phyloP scores from a whole-genome alignment of 2,888 invertebrate species.

The Drosophila maculinotata region DNA sequence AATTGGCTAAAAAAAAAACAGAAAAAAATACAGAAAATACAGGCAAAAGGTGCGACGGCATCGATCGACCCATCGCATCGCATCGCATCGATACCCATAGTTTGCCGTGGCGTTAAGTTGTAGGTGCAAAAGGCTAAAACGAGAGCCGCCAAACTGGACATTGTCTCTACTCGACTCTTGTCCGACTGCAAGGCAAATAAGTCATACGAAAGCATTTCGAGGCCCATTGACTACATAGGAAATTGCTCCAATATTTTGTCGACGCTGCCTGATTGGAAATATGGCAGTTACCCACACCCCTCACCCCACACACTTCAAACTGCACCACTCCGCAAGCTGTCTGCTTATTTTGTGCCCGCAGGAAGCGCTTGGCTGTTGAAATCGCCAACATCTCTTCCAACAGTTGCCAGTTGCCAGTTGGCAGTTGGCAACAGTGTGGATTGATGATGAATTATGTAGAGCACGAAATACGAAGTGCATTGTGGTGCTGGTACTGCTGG shows the following conservation, averaged over 20 bases:
- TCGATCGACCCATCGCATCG: conserved; percentile 1
- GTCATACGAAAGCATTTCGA: conserved; percentile 64
- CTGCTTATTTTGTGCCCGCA: conserved; percentile 58
- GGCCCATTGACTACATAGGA: conserved; percentile 55
- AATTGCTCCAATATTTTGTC: conserved; percentile 76
- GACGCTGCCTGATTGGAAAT: conserved; percentile 71
- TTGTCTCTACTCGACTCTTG: conserved; percentile 26
- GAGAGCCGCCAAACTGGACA: conserved; percentile 48
- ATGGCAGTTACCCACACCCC: conserved; percentile 35
- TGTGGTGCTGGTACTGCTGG: conserved; percentile 34
- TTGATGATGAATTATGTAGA: conserved; percentile 84
- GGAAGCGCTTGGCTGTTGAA: conserved; percentile 41
- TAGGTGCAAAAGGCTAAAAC: conserved; percentile 66
- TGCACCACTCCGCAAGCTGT: conserved; percentile 8
- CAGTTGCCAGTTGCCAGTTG: conserved; percentile 30
- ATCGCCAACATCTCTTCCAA: conserved; percentile 51
- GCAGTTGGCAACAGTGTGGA: conserved; percentile 63
- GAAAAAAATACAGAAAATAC: conserved; percentile 21
- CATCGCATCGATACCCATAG: conserved; percentile 47
- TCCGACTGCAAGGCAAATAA: conserved; percentile 62
- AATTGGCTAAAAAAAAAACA: conserved; percentile 57
- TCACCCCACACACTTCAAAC: neutral
- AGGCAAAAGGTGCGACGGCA: conserved; percentile 57
- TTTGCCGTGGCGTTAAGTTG: conserved; percentile 75
- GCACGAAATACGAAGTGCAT: conserved; percentile 80